Conservation (phyloP, 2,113 vertebrate species). For the Arenaria interpres region DNA sequence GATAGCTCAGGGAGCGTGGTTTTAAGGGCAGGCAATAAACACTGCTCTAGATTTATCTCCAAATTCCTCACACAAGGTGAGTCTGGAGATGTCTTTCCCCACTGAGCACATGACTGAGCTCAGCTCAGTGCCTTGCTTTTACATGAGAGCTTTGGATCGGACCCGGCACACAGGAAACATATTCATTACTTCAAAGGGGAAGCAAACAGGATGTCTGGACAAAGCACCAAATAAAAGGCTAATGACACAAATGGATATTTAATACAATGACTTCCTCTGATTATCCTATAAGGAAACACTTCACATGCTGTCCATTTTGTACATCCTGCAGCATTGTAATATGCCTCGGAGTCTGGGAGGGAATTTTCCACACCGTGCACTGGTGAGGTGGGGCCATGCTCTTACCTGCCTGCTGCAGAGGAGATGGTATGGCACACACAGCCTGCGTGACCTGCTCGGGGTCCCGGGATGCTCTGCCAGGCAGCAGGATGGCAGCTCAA, state of each 20-base stretch:
- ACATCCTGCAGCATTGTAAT: constrained; percentile 13
- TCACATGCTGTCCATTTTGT: constrained; percentile 49
- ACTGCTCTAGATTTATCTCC: not conserved
- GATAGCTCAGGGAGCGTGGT: not conserved
- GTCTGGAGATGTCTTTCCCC: not conserved
- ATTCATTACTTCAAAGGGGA: constrained; percentile 62
- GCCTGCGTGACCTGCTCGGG: rapidly evolving
- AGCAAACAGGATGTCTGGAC: constrained; percentile 70
- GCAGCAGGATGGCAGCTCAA: not conserved
- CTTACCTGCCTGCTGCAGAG: not conserved
- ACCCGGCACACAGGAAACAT: not conserved
- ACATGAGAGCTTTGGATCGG: not conserved
- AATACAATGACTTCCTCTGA: constrained; percentile 69
- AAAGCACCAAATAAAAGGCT: constrained; percentile 64
- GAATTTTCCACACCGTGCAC: not conserved
- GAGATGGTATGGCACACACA: rapidly evolving
- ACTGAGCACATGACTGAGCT: rapidly evolving
- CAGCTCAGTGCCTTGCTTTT: not conserved
- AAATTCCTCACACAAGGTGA: not conserved
- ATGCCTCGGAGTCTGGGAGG: not conserved
- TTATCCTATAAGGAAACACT: constrained; percentile 69
- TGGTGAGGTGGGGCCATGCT: not conserved
- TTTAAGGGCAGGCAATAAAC: not conserved
- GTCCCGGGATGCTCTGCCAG: not conserved
- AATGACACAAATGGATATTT: constrained; percentile 71